Evolutionary conservation across 1,140 invertebrate species (phyloP).

Genomic region (Leucophenga varia): DNA sequence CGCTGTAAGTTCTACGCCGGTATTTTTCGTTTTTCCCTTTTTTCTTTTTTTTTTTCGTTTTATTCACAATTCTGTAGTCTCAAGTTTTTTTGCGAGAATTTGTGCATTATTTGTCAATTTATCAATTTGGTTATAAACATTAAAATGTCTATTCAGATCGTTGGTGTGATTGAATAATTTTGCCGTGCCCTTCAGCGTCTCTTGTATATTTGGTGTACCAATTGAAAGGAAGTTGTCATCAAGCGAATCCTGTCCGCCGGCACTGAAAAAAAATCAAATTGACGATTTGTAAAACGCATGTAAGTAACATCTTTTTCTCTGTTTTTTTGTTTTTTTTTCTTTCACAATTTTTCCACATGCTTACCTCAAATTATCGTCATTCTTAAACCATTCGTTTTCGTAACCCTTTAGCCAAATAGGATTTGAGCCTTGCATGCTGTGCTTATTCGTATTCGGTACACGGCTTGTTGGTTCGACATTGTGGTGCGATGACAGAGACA

Average conservation of each 20-base stretch:
- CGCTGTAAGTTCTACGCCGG: too few species aligned
- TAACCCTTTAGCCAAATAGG: conserved; percentile 94
- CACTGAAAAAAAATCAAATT: conserved; percentile 21
- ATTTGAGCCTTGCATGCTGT: conserved; percentile 90
- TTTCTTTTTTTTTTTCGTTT: too few species aligned
- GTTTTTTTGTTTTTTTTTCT: neutral
- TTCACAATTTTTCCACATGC: conserved; percentile 31
- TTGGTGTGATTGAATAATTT: conserved; percentile 58
- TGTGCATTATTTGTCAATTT: conserved; percentile 62
- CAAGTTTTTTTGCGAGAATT: conserved; percentile 72
- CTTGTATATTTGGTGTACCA: conserved; percentile 40
- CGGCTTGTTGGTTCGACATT: conserved; percentile 59
- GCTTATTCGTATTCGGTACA: conserved; percentile 93
- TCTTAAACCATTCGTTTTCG: conserved; percentile 93
- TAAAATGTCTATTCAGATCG: conserved; percentile 65
- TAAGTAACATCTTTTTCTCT: neutral
- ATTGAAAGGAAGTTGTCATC: conserved; percentile 71
- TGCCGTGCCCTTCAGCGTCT: conserved; percentile 48
- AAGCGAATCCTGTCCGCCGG: conserved; percentile 79
- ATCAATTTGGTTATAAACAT: conserved; percentile 65
- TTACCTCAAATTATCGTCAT: conserved; percentile 76
- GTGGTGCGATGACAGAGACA: conserved; percentile 38
- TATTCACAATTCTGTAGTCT: conserved; percentile 78
- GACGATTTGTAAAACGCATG: neutral
- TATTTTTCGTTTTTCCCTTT: too few species aligned